Evolutionary conservation across 2,888 invertebrate genomes (phyloP), one percentile per base, ranked within the genome.

Genomic region (Bursaphelenchus okinawaensis): DNA sequence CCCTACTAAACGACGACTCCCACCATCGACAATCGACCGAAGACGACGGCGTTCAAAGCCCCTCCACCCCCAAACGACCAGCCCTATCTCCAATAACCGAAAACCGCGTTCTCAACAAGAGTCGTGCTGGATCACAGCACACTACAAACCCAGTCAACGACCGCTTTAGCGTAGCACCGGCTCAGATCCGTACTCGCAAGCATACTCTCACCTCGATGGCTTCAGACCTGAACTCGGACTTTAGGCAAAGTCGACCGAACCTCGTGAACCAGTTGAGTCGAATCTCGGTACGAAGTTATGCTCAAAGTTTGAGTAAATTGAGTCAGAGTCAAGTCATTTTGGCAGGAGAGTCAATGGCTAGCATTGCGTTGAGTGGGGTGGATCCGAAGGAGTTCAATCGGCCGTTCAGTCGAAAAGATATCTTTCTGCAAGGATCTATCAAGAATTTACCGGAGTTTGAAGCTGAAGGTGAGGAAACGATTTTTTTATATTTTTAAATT

Each of bases 361-460:
- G 76, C 61, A 71, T 81, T 28, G 81, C 81, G 2, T 67, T 81
- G 65, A 77, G 77, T 58, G 77, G 79, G 31, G 74, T 78, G 24
- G 81, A 81, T 61, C 77, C 81, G 12, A 71, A 76, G 24, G 81
- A 81, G 58, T 79, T 81, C 65, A 26, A 68, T 3, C 68, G 76
- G 6, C 81, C 81, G 12, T 54, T 81, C 61, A 79, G 75, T 59
- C 68, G 81, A 62, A 93, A 93, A 83, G 96, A 96, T 85, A 94
- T 95, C 81, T 95, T 96, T 87, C 95, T 95, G 85, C 92, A 93
- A 2, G 94, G 96, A 28, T 93, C 93, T 55, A 91, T 96, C 24
- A 87, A 90, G 68, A 91, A 95, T 85, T 87, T 96, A 77, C 92
- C 91, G 0, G 93, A 93, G 84, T 94, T 90, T 85, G 76, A 81